Evolutionary conservation across 2,888 invertebrate genomes (phyloP).

Genomic region (Pantelozetes paolii): DNA sequence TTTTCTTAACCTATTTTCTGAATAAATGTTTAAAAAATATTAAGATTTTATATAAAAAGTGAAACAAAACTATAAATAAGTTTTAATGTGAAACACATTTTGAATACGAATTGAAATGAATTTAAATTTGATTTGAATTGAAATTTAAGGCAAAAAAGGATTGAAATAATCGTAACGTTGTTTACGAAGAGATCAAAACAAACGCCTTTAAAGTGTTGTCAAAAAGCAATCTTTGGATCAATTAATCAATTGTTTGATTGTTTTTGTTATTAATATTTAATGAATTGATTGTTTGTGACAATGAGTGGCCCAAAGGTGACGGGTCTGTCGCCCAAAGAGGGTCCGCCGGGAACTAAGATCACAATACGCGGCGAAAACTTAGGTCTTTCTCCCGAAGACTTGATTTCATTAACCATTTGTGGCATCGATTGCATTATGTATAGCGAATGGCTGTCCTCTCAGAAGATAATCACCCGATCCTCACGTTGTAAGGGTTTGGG

Average conservation of each 20-base stretch:
- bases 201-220: slow-evolving; percentile 1
- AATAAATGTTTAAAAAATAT: no score
- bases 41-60: no score
- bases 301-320: slow-evolving; percentile 61
- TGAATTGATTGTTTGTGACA: neutral
- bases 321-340: slow-evolving; percentile 97
- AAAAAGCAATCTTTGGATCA: neutral
- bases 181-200: neutral
- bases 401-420: slow-evolving; percentile 86
- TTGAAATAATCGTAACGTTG: no score
- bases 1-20: no score
- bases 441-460: slow-evolving; percentile 95
- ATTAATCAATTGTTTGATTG: neutral
- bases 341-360: slow-evolving; percentile 90
- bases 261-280: neutral
- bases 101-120: no score
- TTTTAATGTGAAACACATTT: no score
- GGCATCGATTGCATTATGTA: slow-evolving; percentile 90
- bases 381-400: slow-evolving; percentile 75
- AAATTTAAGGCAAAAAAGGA: no score
- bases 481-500: slow-evolving; percentile 66
- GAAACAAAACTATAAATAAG: no score
- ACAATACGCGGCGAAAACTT: slow-evolving; percentile 94
- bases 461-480: slow-evolving; percentile 92
- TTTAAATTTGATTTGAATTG: no score